phyloP scores from a whole-genome alignment of 2,113 vertebrate species.

The Syrrhaptes paradoxus region DNA sequence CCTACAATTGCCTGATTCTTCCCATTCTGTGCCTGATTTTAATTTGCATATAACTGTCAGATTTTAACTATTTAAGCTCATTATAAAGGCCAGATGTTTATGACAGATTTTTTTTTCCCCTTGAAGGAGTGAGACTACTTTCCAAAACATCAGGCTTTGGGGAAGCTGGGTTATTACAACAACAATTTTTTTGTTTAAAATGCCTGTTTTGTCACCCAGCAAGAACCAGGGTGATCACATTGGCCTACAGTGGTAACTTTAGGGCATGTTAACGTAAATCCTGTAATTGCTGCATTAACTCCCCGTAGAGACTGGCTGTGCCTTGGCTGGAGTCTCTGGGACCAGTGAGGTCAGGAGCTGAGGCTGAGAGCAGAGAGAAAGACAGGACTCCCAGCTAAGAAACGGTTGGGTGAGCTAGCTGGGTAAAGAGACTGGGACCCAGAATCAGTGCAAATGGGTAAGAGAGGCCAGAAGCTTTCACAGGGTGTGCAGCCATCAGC shows the following conservation, averaged over 20 bases:
- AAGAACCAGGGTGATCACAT: neutral
- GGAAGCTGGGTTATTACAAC: neutral
- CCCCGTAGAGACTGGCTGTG: neutral
- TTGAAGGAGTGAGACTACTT: neutral
- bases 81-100: conserved; percentile 36
- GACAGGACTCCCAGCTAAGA: neutral
- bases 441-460: neutral
- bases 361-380: neutral
- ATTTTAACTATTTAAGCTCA: conserved; percentile 21
- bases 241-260: neutral
- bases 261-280: neutral
- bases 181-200: neutral
- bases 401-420: neutral
- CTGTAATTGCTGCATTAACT: neutral
- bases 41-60: neutral
- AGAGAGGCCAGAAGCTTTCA: neutral
- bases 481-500: neutral
- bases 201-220: neutral
- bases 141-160: neutral
- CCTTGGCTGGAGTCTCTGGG: neutral
- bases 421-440: neutral
- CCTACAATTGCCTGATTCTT: neutral
- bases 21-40: conserved; percentile 2
- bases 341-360: neutral
- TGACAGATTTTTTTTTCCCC: neutral